Percentiles rank a stretch among this genome's conserved stretches.
Conservation (phyloP, 2,888 invertebrate species). For the Diogma glabrata region DNA sequence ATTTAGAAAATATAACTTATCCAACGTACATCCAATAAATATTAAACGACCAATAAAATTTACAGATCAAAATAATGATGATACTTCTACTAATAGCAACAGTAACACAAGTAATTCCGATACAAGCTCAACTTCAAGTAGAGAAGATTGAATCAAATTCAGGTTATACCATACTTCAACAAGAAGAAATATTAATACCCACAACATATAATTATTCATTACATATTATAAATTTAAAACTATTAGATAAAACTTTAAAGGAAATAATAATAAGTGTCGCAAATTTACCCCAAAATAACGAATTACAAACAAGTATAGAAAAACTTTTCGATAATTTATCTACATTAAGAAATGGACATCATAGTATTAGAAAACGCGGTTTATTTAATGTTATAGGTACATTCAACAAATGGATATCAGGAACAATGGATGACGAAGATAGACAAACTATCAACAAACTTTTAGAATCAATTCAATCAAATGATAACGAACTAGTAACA, state of each 20-base stretch:
- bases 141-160: not conserved
- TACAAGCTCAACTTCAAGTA: not conserved
- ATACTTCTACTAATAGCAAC: no score
- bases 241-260: not conserved
- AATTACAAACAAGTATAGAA: not conserved
- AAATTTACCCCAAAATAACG: no score
- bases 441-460: not conserved
- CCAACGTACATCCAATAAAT: not conserved
- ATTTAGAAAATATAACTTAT: not conserved
- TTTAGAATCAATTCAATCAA: not conserved
- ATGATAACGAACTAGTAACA: not conserved
- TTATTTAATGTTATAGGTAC: not conserved
- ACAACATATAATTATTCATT: not conserved
- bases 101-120: not conserved
- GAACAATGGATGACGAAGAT: not conserved
- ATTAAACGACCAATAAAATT: not conserved
- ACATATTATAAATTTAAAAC: not conserved
- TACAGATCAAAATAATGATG: not conserved
- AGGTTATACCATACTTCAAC: not conserved
- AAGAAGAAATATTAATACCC: not conserved
- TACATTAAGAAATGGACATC: not conserved
- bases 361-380: not conserved
- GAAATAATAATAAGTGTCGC: no score
- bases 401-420: constrained; percentile 1
- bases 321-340: not conserved